Evolutionary conservation across 2,888 invertebrate species (phyloP), one percentile per base, ranked within the genome.

Genomic region (Harpalus rubripes): DNA sequence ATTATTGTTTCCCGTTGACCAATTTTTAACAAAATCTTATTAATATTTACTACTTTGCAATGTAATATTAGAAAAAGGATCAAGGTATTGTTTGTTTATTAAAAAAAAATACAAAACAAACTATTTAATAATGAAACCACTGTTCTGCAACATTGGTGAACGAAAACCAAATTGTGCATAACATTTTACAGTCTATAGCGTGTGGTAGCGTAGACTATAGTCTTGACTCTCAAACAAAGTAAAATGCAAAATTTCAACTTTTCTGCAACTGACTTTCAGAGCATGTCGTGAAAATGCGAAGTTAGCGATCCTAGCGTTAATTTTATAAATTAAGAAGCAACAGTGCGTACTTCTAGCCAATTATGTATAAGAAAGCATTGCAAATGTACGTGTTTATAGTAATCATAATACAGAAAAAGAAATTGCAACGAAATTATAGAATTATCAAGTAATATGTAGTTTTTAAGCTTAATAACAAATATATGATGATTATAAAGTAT

Each of bases 281-380:
- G 72, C 72, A 15, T 74, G 41, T 74, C 41, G 44, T 18, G 72
- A 41, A 68, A 74, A 26, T 68, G 44, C 72, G 72, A 74, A n/a
- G 44, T 18, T 74, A 63, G 41, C 72, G 44, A 10, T 44, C 44
- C 72, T 74, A 44, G 44, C 72, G 44, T 74, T 18, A 74, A 74
- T 74, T 44, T 74, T 18, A 44, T 74, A 74, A 74, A 74, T 74
- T 74, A 44, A 15, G 44, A 74, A 44, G 16, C 72, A 74, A 18
- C 44, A 74, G 72, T 74, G 72, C 72, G 72, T 74, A 74, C 15
- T 74, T 68, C 15, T 41, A 16, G 52, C 44, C 44, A 74, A 74
- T 74, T 74, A 74, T 18, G 12, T 18, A 8, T 18, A 15, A 63
- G 44, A 52, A 52, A 52, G 10, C 44, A 52, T 52, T 52, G 44